Evolutionary conservation across 2,113 vertebrate species (phyloP).

Genomic region (Elachura formosa): DNA sequence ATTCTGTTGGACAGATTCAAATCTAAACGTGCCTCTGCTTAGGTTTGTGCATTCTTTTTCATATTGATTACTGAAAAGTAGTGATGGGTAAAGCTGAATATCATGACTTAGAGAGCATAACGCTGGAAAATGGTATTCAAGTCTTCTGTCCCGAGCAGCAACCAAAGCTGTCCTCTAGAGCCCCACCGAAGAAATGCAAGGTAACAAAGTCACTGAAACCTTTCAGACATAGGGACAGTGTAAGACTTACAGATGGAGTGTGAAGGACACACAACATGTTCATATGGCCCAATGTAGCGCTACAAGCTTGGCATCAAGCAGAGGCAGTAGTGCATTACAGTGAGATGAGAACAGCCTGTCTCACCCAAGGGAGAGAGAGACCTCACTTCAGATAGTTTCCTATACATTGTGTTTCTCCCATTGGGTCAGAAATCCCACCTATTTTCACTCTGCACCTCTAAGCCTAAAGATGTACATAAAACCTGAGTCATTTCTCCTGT

Average conservation of each 20-base stretch:
- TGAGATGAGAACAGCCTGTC: background rate
- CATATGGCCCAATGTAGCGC: background rate
- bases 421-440: background rate
- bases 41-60: background rate
- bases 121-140: background rate
- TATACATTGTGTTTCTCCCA: background rate
- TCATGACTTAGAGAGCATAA: background rate
- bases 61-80: background rate
- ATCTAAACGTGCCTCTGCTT: background rate
- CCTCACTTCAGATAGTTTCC: background rate
- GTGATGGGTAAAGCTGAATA: background rate
- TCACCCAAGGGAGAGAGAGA: background rate
- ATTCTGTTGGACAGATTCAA: background rate
- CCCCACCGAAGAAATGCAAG: background rate
- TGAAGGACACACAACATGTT: background rate
- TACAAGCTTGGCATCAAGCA: background rate
- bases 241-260: background rate
- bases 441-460: background rate
- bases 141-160: background rate
- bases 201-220: background rate
- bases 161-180: background rate
- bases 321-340: background rate
- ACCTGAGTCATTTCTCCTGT: background rate
- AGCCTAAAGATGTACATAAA: background rate
- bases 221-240: background rate